Conservation (phyloP, 2,113 vertebrate genomes). For the Cinclus mexicanus region DNA sequence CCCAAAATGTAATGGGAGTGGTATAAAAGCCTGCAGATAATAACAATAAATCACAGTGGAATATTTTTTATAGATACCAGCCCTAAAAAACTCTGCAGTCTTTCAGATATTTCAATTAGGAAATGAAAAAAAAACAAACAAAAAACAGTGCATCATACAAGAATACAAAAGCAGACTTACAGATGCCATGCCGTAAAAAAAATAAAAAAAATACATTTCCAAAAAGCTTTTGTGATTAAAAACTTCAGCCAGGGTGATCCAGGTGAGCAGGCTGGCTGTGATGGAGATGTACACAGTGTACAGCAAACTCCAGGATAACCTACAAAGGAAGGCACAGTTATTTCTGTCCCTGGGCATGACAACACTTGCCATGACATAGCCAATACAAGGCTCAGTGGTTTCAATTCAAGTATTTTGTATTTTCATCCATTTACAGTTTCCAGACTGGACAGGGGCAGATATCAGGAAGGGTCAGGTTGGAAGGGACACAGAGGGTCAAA, state of each 20-base stretch:
- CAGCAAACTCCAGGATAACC: conserved; percentile 88
- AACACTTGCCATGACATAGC: rapidly evolving
- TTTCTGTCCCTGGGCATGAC: not conserved
- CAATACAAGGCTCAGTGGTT: rapidly evolving
- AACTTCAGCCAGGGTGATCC: conserved; percentile 57
- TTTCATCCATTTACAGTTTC: not conserved
- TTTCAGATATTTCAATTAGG: not conserved
- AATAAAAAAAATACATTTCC: conserved; percentile 79
- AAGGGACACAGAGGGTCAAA: too few relatives aligned
- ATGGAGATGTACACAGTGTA: conserved; percentile 76
- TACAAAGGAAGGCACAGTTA: not conserved
- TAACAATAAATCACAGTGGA: not conserved
- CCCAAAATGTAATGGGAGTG: not conserved
- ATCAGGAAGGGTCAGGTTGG: not conserved
- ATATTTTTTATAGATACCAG: not conserved
- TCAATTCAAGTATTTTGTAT: rapidly evolving
- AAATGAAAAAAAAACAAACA: rapidly evolving
- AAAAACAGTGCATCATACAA: rapidly evolving
- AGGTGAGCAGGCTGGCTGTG: conserved; percentile 76
- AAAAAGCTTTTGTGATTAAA: conserved; percentile 68
- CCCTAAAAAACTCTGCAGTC: not conserved
- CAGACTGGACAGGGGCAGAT: not conserved
- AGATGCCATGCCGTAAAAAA: conserved; percentile 85
- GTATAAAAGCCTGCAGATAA: not conserved
- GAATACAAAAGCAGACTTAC: conserved; percentile 72